These are phyloP conservation scores for Brachyhypopomus gauderio DNA, from an alignment of 2,113 vertebrate species.

Conservation along the genomic window DNA sequence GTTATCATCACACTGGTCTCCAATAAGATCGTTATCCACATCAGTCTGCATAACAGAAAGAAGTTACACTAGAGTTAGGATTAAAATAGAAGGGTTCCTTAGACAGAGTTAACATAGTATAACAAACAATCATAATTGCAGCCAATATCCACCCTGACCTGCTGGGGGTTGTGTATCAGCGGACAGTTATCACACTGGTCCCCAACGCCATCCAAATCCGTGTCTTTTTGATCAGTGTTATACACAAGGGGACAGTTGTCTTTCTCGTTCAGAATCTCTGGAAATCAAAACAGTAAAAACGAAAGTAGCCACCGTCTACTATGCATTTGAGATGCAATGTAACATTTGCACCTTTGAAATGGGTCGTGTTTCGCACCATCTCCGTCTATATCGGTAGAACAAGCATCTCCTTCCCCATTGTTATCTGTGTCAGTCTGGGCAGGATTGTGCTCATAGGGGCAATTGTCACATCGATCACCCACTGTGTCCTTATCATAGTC, in stretches of 20 bases:
- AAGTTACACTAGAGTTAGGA: neutral
- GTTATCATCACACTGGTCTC: constrained; percentile 91
- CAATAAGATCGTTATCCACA: constrained; percentile 90
- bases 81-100: neutral
- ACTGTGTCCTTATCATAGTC: constrained; percentile 94
- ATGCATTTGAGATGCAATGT: neutral
- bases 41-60: constrained; percentile 74
- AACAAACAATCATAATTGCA: constrained; percentile 6
- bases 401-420: constrained; percentile 92
- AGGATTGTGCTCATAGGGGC: constrained; percentile 90
- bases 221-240: constrained; percentile 95
- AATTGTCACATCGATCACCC: constrained; percentile 95
- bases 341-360: neutral
- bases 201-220: constrained; percentile 90
- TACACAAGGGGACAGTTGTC: constrained; percentile 95
- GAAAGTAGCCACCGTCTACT: neutral
- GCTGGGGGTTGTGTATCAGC: constrained; percentile 88
- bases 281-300: constrained; percentile 11
- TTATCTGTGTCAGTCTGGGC: constrained; percentile 91
- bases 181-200: constrained; percentile 98
- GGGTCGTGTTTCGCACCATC: constrained; percentile 77
- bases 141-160: constrained; percentile 72
- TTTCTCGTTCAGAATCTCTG: constrained; percentile 90
- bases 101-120: neutral
- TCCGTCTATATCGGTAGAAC: constrained; percentile 93